These are phyloP conservation scores for Elymnias hypermnestra DNA, from an alignment of 1,140 invertebrate genomes.

Conservation along the genomic window DNA sequence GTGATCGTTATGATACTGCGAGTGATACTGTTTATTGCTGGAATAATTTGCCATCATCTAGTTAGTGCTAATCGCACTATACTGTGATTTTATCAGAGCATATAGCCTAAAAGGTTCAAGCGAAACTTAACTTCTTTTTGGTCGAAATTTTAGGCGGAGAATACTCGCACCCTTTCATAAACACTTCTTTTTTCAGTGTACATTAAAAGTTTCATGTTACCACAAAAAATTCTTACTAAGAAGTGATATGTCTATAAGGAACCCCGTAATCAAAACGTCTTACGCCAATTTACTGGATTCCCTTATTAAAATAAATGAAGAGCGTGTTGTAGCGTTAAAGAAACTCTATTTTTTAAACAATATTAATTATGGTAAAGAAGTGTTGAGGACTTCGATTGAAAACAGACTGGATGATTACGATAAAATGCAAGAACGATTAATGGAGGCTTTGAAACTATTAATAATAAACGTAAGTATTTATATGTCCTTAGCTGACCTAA, in stretches of 20 bases:
- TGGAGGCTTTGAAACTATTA: background rate
- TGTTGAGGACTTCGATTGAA: background rate
- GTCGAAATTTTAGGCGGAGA: too few species aligned
- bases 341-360: constrained; percentile 1
- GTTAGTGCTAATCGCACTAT: too few species aligned
- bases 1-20: too few species aligned
- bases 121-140: too few species aligned
- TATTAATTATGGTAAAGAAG: background rate
- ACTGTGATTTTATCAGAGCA: too few species aligned
- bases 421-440: background rate
- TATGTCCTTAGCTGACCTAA: too few species aligned
- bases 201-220: background rate
- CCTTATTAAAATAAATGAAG: background rate
- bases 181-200: background rate
- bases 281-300: background rate
- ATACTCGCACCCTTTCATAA: too few species aligned
- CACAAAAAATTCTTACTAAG: background rate
- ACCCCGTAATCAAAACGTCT: background rate
- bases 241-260: background rate
- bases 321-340: background rate
- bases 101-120: too few species aligned
- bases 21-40: too few species aligned
- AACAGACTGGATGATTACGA: background rate
- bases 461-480: background rate
- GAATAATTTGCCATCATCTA: too few species aligned